Conservation (phyloP, 2,113 vertebrate species). For the Solea solea region DNA sequence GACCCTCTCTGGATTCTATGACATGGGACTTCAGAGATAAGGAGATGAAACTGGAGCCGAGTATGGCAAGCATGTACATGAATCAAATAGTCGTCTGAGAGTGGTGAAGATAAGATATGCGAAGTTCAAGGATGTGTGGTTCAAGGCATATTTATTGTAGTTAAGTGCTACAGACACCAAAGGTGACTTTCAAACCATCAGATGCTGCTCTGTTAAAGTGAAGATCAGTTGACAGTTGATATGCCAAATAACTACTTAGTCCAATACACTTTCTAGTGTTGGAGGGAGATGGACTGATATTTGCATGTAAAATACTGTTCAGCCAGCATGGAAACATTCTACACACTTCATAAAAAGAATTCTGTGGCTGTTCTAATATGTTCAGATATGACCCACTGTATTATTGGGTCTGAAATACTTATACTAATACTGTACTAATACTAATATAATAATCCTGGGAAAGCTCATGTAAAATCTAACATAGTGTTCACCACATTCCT, state of each 20-base stretch:
- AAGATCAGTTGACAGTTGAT: constrained; percentile 50
- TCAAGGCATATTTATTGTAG: constrained; percentile 53
- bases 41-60: constrained; percentile 24
- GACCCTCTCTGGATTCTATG: constrained; percentile 45
- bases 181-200: constrained; percentile 49
- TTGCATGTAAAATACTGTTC: constrained; percentile 31
- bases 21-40: constrained; percentile 36
- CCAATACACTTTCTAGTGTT: constrained; percentile 24
- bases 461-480: constrained; percentile 19
- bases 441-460: background rate
- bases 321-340: background rate
- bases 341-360: background rate
- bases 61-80: constrained; percentile 11
- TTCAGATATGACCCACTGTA: background rate
- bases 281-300: constrained; percentile 14
- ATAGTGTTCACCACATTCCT: constrained; percentile 17
- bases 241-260: constrained; percentile 44
- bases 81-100: constrained; percentile 14
- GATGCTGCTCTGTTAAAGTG: constrained; percentile 31
- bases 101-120: constrained; percentile 30
- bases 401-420: background rate
- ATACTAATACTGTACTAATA: too few relatives aligned
- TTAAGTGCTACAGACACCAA: constrained; percentile 19
- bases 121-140: constrained; percentile 37
- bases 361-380: background rate